Base-by-base conservation (phyloP, 1,140 invertebrate species). In the Drosophila sturtevanti region DNA sequence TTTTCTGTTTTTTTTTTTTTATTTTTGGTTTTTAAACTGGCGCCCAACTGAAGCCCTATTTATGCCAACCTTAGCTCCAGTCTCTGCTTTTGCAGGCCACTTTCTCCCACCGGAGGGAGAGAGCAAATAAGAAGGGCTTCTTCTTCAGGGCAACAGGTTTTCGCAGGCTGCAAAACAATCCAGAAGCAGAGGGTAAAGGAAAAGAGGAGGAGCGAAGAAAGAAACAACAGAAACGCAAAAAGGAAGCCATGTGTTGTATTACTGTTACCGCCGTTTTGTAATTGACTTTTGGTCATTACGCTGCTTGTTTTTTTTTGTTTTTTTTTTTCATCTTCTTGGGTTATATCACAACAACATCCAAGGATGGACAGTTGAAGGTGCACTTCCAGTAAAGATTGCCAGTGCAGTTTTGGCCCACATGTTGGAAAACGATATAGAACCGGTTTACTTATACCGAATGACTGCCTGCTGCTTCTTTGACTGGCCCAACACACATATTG, bases 301-400 rank as follows among this genome's bases (percentile, higher is more conserved):
- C 71, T 48, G 81, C 68, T 78, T 31, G 22, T 31, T 74, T 63
- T 16, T 22, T 38, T 1, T n/a, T 31, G 12, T 38, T 44, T 44
- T 44, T 11, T 48, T 21, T 16, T 21, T 48, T 21, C 16, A 18
- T 48, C 41, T 48, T 48, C 41, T 70, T 55, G 52, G 64, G 84
- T 87, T 87, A 87, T 87, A 87, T 87, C 82, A 87, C 84, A 76
- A 87, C 84, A 76, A 72, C 51, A 54, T 68, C 55, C 68, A 65
- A 37, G 72, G 66, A 64, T 84, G 63, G 62, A 21, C 61, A 34
- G 59, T 31, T 48, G 37, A 41, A 14, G 16, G 68, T 74, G 41
- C 63, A 79, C 16, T 11, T 52, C 54, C 70, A 74, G 31, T 14
- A 58, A 74, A 64, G 34, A 35, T 64, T 55, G 31, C 41, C 48